Conservation (phyloP, 2,888 invertebrate genomes). For the Drosophila multiciliata region DNA sequence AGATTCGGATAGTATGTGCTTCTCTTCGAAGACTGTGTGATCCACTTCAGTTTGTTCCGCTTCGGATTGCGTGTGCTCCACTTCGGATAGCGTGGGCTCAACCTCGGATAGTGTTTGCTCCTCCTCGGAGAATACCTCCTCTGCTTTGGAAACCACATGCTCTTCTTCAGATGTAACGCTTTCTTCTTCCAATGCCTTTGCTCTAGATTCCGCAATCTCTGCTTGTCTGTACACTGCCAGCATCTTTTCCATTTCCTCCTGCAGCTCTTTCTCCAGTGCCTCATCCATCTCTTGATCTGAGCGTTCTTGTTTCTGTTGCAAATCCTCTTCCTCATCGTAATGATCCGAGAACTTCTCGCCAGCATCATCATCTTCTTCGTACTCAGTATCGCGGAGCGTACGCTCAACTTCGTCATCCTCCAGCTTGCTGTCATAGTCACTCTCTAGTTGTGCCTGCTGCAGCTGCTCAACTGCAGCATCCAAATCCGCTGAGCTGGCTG, state of each 20-base stretch:
- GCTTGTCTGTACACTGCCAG: conserved; percentile 55
- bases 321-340: conserved; percentile 60
- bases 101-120: background rate
- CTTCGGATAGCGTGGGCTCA: conserved; percentile 30
- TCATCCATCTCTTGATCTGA: conserved; percentile 70
- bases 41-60: conserved; percentile 42
- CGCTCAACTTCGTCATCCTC: conserved; percentile 78
- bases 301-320: conserved; percentile 37
- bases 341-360: conserved; percentile 65
- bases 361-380: conserved; percentile 68
- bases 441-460: conserved; percentile 67
- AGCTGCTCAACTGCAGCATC: conserved; percentile 78
- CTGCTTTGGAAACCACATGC: conserved; percentile 31
- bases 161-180: conserved; percentile 31
- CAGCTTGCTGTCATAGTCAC: conserved; percentile 60
- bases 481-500: conserved; percentile 80
- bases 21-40: conserved; percentile 32
- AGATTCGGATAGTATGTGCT: background rate
- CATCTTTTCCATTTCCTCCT: conserved; percentile 75
- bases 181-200: conserved; percentile 42
- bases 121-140: conserved; percentile 23
- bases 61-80: conserved; percentile 38
- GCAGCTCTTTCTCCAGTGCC: conserved; percentile 66
- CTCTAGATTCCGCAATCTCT: conserved; percentile 28
- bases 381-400: conserved; percentile 72